Conservation (phyloP, 1,140 invertebrate species). For the Camponotus pennsylvanicus region DNA sequence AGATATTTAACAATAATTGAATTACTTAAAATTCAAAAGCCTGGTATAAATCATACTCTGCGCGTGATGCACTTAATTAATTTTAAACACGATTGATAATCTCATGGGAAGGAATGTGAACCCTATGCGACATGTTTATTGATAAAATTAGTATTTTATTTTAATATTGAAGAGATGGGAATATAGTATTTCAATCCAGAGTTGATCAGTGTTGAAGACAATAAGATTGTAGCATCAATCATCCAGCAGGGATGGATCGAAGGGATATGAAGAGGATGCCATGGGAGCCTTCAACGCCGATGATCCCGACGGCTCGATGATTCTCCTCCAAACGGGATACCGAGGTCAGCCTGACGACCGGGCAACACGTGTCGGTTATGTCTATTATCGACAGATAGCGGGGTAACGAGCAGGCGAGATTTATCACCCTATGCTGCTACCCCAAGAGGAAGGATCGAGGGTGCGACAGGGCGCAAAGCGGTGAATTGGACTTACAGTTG, state of each 20-base stretch:
- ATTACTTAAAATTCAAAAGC: background rate
- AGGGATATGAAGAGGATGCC: slow-evolving; percentile 15
- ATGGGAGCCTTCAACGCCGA: slow-evolving; percentile 52
- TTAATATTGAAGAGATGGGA: background rate
- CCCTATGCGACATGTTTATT: background rate
- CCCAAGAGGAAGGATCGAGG: slow-evolving; percentile 62
- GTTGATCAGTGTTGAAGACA: background rate
- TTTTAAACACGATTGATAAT: background rate
- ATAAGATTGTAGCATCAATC: slow-evolving; percentile 36
- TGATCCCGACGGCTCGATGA: slow-evolving; percentile 62
- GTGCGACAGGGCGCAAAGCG: slow-evolving; percentile 59
- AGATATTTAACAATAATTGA: background rate
- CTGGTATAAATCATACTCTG: background rate
- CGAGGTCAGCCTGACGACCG: slow-evolving; percentile 79
- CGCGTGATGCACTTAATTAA: background rate
- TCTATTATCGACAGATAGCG: slow-evolving; percentile 80
- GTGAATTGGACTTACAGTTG: slow-evolving; percentile 67
- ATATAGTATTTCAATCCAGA: background rate
- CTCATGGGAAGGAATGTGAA: background rate
- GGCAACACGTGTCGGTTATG: slow-evolving; percentile 84
- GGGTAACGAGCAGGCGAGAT: slow-evolving; percentile 77
- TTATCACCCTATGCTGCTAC: slow-evolving; percentile 78
- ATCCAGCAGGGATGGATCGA: background rate
- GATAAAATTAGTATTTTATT: background rate
- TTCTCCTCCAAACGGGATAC: slow-evolving; percentile 53